Conservation (phyloP, 2,797 vertebrate species). For the Prionace glauca region DNA sequence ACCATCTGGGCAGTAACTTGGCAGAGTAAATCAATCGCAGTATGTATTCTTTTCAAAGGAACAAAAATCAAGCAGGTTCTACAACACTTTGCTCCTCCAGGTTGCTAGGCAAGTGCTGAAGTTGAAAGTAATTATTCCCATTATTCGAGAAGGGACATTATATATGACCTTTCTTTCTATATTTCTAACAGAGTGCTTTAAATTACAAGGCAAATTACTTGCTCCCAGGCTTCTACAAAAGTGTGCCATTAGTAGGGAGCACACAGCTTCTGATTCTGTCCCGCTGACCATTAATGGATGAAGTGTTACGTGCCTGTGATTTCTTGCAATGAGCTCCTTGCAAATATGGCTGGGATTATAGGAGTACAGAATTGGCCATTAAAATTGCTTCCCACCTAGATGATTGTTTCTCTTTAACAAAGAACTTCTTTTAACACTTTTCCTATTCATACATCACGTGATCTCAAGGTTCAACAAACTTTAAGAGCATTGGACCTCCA, state of each 20-base stretch:
- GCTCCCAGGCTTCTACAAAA: neutral
- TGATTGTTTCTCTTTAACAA: neutral
- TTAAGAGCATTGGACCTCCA: too few species aligned
- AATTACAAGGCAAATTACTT: neutral
- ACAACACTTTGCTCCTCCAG: neutral
- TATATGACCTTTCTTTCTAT: neutral
- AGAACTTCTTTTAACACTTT: too few species aligned
- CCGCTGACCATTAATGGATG: neutral
- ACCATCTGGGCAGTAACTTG: neutral
- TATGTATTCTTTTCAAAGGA: neutral
- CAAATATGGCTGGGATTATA: neutral
- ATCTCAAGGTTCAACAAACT: too few species aligned
- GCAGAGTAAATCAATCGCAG: neutral
- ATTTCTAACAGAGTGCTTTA: neutral
- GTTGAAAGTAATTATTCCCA: neutral
- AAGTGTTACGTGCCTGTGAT: neutral
- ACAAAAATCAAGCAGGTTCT: neutral
- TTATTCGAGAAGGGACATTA: neutral
- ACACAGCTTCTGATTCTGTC: neutral
- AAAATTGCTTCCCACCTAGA: neutral
- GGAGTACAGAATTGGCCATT: neutral
- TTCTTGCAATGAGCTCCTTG: neutral
- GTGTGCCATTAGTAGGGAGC: neutral
- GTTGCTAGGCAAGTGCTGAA: neutral
- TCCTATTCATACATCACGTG: too few species aligned